phyloP scores from a whole-genome alignment of 2,797 vertebrate genomes.

The Cheirogaleus major region DNA sequence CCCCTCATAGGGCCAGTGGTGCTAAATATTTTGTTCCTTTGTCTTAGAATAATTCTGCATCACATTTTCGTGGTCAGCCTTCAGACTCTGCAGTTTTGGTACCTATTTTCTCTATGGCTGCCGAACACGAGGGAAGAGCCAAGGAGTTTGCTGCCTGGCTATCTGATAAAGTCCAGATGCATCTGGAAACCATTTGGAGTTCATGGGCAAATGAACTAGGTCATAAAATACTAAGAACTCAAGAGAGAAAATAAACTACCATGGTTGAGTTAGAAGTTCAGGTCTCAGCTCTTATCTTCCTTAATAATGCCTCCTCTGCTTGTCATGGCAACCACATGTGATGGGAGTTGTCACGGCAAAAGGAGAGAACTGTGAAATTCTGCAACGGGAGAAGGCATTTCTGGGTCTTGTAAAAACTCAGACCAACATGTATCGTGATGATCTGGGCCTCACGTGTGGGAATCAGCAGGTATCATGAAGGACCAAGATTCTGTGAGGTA shows the following conservation, averaged over 20 bases:
- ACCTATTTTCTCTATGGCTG: background rate
- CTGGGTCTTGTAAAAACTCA: background rate
- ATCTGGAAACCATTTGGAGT: slow-evolving; percentile 68
- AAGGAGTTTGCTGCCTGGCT: background rate
- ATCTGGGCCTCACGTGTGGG: background rate
- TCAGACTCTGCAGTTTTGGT: fast-evolving
- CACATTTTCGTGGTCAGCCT: background rate
- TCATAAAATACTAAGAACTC: slow-evolving; percentile 55
- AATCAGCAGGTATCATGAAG: background rate
- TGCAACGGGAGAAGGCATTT: fast-evolving
- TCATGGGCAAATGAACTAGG: slow-evolving; percentile 53
- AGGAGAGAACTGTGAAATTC: fast-evolving
- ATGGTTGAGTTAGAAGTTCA: background rate
- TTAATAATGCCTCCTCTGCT: background rate
- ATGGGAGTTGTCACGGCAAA: fast-evolving
- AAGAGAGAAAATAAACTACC: slow-evolving; percentile 12
- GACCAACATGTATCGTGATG: fast-evolving
- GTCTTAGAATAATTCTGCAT: background rate
- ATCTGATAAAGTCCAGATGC: slow-evolving; percentile 25
- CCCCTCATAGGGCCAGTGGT: fast-evolving
- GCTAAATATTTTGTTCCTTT: background rate
- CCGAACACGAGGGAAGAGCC: background rate
- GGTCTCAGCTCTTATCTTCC: background rate
- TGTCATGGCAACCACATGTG: background rate
- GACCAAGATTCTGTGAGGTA: background rate